Percentiles rank a stretch among this genome's conserved stretches.
Conservation (phyloP, 2,888 invertebrate genomes). For the Bombylius discolor region DNA sequence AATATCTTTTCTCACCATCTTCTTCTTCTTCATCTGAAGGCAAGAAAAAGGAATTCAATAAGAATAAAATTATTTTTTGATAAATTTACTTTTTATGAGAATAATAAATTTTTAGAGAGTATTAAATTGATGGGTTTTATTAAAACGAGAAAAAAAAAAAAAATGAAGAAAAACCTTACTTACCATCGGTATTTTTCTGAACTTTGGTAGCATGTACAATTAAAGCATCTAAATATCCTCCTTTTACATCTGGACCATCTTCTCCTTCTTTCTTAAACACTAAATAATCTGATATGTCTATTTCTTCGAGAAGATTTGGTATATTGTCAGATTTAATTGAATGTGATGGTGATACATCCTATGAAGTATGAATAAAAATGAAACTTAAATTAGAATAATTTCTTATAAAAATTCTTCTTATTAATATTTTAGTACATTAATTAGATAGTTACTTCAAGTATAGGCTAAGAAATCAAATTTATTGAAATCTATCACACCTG, state of each 20-base stretch:
- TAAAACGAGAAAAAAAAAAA: neutral
- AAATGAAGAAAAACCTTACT: conserved; percentile 8
- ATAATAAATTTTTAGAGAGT: neutral
- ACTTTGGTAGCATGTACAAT: conserved; percentile 93
- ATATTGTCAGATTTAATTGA: conserved; percentile 19
- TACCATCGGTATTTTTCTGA: conserved; percentile 49
- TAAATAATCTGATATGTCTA: conserved; percentile 68
- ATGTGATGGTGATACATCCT: conserved; percentile 19
- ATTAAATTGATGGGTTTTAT: neutral
- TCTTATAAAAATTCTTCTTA: no score
- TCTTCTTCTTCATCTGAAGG: conserved; percentile 38
- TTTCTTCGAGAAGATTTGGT: conserved; percentile 57
- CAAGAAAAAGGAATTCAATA: conserved; percentile 2
- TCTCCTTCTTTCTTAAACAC: conserved; percentile 66
- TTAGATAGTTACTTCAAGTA: no score
- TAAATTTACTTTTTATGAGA: neutral
- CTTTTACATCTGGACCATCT: conserved; percentile 83
- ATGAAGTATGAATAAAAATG: neutral
- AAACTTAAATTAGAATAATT: neutral
- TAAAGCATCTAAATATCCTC: conserved; percentile 87
- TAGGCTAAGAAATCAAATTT: no score
- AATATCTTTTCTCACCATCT: conserved; percentile 23
- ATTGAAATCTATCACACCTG: no score
- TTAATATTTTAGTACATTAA: neutral
- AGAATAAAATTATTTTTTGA: no score